Conservation (phyloP, 2,113 vertebrate genomes). For the Nothocercus julius region DNA sequence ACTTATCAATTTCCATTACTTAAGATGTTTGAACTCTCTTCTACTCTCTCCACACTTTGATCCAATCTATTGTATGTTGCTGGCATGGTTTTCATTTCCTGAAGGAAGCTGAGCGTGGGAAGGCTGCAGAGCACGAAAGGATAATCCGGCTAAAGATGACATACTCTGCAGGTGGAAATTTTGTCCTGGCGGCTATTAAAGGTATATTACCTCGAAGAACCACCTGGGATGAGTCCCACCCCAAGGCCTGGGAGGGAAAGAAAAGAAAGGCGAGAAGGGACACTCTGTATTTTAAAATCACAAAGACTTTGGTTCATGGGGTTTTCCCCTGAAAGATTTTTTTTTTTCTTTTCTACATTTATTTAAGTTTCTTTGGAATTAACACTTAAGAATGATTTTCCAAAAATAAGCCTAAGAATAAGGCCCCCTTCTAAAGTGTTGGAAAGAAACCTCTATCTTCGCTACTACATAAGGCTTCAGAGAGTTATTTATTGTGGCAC, state of each 20-base stretch:
- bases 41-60: not conserved
- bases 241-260: not conserved
- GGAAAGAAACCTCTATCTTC: not conserved
- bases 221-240: not conserved
- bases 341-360: not conserved
- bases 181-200: not conserved
- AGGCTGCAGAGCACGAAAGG: not conserved
- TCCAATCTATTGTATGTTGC: not conserved
- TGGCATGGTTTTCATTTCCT: not conserved
- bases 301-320: not conserved
- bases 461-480: not conserved
- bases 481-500: not conserved
- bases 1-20: not conserved
- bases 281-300: not conserved
- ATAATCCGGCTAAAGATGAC: constrained; percentile 16
- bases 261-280: not conserved
- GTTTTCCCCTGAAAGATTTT: not conserved
- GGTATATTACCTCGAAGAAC: not conserved
- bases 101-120: not conserved
- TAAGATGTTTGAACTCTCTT: not conserved
- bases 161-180: not conserved
- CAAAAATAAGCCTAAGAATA: not conserved
- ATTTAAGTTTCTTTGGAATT: not conserved
- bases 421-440: not conserved
- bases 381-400: not conserved